Evolutionary conservation across 2,888 invertebrate genomes (phyloP).

Genomic region (Apotomis betuletana): DNA sequence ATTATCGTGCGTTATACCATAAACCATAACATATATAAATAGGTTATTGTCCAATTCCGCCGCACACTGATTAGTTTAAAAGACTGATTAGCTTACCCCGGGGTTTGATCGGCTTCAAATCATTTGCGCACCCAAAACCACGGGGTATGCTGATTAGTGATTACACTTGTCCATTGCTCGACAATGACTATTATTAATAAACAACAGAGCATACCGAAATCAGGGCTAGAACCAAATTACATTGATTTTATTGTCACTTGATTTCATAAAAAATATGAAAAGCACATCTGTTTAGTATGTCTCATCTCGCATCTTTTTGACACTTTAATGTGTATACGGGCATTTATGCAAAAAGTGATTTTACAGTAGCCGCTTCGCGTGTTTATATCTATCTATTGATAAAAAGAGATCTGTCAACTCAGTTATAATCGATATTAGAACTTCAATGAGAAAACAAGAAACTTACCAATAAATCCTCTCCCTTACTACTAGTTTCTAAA

Average conservation of each 20-base stretch:
- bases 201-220: no score
- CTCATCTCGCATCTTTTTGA: not conserved
- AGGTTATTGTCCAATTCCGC: not conserved
- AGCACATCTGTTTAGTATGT: not conserved
- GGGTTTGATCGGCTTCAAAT: no score
- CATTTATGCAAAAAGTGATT: not conserved
- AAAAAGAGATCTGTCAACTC: slow-evolving; percentile 18
- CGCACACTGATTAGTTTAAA: no score
- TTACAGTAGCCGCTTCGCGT: not conserved
- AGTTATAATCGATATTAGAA: not conserved
- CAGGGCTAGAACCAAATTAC: no score
- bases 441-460: slow-evolving; percentile 1
- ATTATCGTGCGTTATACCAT: not conserved
- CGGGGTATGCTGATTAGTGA: no score
- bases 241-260: slow-evolving; percentile 1
- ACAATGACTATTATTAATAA: no score
- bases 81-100: no score
- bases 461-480: slow-evolving; percentile 5
- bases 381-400: slow-evolving; percentile 1
- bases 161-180: no score
- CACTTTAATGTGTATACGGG: not conserved
- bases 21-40: not conserved
- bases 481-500: slow-evolving; percentile 30
- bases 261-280: not conserved
- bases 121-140: no score